Percentiles rank a stretch among this genome's conserved stretches.
phyloP scores from a whole-genome alignment of 2,888 invertebrate species.

The Toxonevra muliebris region DNA sequence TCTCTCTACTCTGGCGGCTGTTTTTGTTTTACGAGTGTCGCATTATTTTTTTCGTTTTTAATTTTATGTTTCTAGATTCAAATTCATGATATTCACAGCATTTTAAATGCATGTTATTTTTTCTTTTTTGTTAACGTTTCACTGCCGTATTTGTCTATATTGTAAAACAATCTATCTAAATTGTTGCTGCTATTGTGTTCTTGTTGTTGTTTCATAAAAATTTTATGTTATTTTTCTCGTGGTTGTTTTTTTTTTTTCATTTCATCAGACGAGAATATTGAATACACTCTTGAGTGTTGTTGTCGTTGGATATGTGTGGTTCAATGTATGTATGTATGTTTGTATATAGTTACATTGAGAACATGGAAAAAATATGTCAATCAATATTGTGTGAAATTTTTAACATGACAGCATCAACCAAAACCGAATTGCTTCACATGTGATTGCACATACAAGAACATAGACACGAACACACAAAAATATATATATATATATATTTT shows the following conservation, averaged over 20 bases:
- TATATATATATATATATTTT: too few relatives aligned
- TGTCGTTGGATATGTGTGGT: not conserved
- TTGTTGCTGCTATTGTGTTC: too few relatives aligned
- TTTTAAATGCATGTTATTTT: not conserved
- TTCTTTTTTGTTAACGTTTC: not conserved
- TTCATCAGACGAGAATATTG: too few relatives aligned
- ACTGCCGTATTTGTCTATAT: too few relatives aligned
- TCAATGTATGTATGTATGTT: not conserved
- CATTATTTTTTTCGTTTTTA: not conserved
- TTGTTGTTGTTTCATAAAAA: too few relatives aligned
- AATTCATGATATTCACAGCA: not conserved
- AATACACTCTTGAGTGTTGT: not conserved
- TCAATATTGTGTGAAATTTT: conserved; percentile 19
- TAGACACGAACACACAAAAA: too few relatives aligned
- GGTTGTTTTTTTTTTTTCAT: too few relatives aligned
- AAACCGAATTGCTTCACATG: not conserved
- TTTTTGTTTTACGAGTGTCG: not conserved
- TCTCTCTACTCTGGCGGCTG: not conserved
- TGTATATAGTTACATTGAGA: not conserved
- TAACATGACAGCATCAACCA: conserved; percentile 9
- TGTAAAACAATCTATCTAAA: too few relatives aligned
- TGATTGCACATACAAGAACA: too few relatives aligned
- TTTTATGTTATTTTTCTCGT: too few relatives aligned
- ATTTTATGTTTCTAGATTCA: not conserved
- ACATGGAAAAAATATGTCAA: conserved; percentile 26